These are phyloP conservation scores for Scomberomorus guttatus DNA, from an alignment of 2,797 vertebrate species.

Conservation along the genomic window DNA sequence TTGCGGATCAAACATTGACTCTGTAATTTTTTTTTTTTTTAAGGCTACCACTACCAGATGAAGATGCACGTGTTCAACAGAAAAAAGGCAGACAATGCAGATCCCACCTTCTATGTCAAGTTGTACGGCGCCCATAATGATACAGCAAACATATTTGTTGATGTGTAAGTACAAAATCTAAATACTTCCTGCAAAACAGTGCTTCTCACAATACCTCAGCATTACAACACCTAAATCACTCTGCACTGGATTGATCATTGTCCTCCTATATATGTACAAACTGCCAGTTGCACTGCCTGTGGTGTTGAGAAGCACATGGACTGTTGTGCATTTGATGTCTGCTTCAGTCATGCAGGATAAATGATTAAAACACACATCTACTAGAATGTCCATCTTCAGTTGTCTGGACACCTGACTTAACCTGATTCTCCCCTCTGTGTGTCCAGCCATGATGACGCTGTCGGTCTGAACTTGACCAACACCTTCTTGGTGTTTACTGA, in stretches of 20 bases:
- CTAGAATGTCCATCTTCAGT: not conserved
- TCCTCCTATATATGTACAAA: not conserved
- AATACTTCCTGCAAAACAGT: slow-evolving; percentile 7
- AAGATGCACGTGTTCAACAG: slow-evolving; percentile 97
- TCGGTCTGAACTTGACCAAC: slow-evolving; percentile 92
- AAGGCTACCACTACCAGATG: slow-evolving; percentile 97
- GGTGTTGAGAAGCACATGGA: not conserved
- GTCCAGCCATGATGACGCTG: slow-evolving; percentile 83
- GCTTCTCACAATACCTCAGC: not conserved
- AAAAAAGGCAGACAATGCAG: slow-evolving; percentile 79
- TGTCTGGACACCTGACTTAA: not conserved
- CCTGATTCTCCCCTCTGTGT: not conserved
- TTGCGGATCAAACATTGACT: slow-evolving; percentile 8
- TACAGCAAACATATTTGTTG: slow-evolving; percentile 85
- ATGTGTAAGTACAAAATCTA: slow-evolving; percentile 87
- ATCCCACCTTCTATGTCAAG: slow-evolving; percentile 90
- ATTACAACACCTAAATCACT: not conserved
- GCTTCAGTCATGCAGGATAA: not conserved
- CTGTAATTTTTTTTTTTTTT: not conserved
- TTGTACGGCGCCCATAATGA: slow-evolving; percentile 89
- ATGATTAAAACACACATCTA: not conserved
- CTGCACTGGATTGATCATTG: no score
- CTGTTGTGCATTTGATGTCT: not conserved
- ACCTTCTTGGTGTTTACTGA: slow-evolving; percentile 96
- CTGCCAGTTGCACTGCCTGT: not conserved